Base-by-base conservation (phyloP, 2,888 invertebrate genomes). In the Nomada ruficornis region DNA sequence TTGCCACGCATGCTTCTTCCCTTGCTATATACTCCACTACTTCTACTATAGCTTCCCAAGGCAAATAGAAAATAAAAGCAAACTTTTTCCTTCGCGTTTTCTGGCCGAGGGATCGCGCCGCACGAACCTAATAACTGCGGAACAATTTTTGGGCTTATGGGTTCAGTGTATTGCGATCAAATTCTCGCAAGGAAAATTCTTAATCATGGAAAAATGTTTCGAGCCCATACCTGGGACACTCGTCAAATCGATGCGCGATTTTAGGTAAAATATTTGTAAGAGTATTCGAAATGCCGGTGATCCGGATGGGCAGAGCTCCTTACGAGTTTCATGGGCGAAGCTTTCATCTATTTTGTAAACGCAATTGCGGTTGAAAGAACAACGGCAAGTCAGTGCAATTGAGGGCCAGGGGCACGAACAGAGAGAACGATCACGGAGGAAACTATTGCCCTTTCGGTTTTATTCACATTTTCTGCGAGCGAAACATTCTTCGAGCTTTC, bases 391-490 rank as follows among this genome's bases (percentile, higher is more conserved):
- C 26, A 26, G 26, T 36, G 20, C 36, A 44, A 11, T 57, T 5
- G 50, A 50, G 36, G 23, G 0, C 29, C 15, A 44, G 7, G 59
- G 0, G 59, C n/a, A 15, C 50, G 63, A 60, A 42, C 44, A 68
- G 26, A 36, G 64, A 72, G 68, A 65, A 54, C 50, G 73, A 72
- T 36, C 52, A 18, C 57, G 47, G 55, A 68, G 57, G 62, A 70
- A 77, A 47, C 70, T 71, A 18, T 50, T 47, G 62, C 63, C 57
- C 59, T 20, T 63, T 64, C 29, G 71, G 59, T 82, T 88, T 88
- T 85, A 88, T 88, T 88, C 82, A 87, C 87, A 87, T 86, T 87
- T 62, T 76, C 82, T 68, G 54, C 54, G 47, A 57, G 63, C 76
- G 69, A 71, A 75, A 78, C 73, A 83, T 77, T 72, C 70, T 69